Evolutionary conservation across 2,113 vertebrate species (phyloP).

Genomic region (Oenanthe oenanthe): DNA sequence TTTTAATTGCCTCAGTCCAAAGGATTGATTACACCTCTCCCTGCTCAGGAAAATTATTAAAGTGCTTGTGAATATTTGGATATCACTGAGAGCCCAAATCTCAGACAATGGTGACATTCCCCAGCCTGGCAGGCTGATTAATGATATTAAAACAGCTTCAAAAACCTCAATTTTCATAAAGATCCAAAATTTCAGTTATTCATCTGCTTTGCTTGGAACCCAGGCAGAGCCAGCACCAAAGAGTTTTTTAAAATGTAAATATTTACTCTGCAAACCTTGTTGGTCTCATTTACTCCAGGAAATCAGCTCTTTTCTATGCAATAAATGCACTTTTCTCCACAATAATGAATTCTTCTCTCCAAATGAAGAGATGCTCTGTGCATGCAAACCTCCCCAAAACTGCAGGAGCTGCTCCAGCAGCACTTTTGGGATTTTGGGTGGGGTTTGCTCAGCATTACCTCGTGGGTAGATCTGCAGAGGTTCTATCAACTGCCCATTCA

Average conservation of each 20-base stretch:
- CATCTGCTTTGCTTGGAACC: slow-evolving; percentile 47
- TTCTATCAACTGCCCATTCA: too few species aligned
- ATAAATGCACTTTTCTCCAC: slow-evolving; percentile 62
- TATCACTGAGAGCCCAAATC: neutral
- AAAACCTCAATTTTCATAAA: neutral
- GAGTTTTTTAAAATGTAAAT: slow-evolving; percentile 31
- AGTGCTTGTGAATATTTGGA: neutral
- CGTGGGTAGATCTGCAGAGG: too few species aligned
- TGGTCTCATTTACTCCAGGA: slow-evolving; percentile 75
- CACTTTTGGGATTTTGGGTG: neutral
- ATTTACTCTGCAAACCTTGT: slow-evolving; percentile 65
- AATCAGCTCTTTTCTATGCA: slow-evolving; percentile 72
- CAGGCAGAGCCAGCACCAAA: slow-evolving; percentile 7
- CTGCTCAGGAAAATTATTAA: neutral
- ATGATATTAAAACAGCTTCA: neutral
- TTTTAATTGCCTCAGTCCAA: neutral
- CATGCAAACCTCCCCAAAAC: slow-evolving; percentile 68
- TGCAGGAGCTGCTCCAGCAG: slow-evolving; percentile 42
- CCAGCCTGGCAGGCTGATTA: neutral
- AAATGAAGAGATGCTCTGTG: slow-evolving; percentile 64
- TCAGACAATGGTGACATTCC: neutral
- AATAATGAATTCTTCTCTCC: slow-evolving; percentile 56
- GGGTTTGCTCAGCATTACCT: too few species aligned
- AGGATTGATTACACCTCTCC: neutral
- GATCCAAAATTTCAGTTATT: slow-evolving; percentile 30